Base-by-base conservation (phyloP, 2,888 invertebrate species). In the Drosophila meridiana region DNA sequence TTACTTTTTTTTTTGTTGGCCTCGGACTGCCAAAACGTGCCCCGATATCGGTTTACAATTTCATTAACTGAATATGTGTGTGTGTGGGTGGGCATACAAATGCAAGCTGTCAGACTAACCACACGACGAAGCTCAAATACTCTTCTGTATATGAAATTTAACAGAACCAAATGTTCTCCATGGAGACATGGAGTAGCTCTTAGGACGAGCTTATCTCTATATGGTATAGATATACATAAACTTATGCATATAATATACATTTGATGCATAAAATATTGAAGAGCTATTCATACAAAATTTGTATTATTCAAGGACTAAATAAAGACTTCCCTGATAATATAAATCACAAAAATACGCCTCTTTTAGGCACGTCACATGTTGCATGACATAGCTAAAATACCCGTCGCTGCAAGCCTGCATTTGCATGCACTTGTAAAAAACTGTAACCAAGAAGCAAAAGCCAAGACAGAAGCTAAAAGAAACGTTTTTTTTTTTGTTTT, bases 41-140 rank as follows among this genome's bases (percentile, higher is more conserved):
- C 67, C 58, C 55, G 84, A 79, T 85, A 82, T 85, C 85, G 62
- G 59, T 66, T 85, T 89, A 83, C 87, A 87, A 40, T 63, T 75
- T 70, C 67, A 73, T 68, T 73, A 66, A 53, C 36, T 30, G 40
- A 34, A 32, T 53, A 52, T 55, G 32, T 50, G 48, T 47, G 47
- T 59, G 32, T 36, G 58, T 26, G 38, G 26, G 45, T 9, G 26
- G 40, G 55, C n/a, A 56, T 40, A 30, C n/a, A 42, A 20, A 56
- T 40, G 30, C 55, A 40, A 30, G 38, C 13, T 7, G 20, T 2
- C 13, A 13, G 20, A 13, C 4, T 7, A 8, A 14, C 36, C 14
- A 7, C 36, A 55, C 28, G 14, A 13, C 53, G 53, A 26, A 38
- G 14, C 2, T 14, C 14, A 26, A 55, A 28, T 28, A 38, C 53